These are phyloP conservation scores for Chrysopa pallens DNA, from an alignment of 1,140 invertebrate species.

Conservation along the genomic window DNA sequence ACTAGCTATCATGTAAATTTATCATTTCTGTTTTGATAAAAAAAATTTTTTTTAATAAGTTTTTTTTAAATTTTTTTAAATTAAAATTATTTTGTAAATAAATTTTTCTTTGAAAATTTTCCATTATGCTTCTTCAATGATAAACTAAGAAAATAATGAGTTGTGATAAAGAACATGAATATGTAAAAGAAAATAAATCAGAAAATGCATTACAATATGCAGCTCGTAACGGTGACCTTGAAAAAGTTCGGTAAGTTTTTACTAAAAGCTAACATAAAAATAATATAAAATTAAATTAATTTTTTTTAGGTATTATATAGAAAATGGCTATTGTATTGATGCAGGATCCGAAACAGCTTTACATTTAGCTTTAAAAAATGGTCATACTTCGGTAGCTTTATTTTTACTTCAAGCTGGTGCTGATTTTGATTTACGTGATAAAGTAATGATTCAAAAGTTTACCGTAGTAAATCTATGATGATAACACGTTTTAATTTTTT, in stretches of 20 bases:
- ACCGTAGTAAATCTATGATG: neutral
- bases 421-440: constrained; percentile 47
- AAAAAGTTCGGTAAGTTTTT: constrained; percentile 14
- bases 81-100: no score
- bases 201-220: constrained; percentile 17
- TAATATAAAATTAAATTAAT: neutral
- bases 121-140: no score
- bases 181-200: constrained; percentile 2
- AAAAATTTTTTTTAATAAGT: no score
- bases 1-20: no score
- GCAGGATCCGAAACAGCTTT: constrained; percentile 32
- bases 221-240: constrained; percentile 12
- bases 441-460: constrained; percentile 21
- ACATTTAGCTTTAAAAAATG: constrained; percentile 39
- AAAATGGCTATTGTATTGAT: constrained; percentile 40
- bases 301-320: constrained; percentile 27
- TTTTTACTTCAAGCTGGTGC: constrained; percentile 49
- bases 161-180: no score
- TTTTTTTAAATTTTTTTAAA: no score
- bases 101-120: no score
- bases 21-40: no score
- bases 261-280: neutral
- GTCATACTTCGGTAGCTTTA: constrained; percentile 37
- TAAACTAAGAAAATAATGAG: no score
- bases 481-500: no score